A percentile compares a stretch with the other conserved stretches of the same genome.
phyloP scores from a whole-genome alignment of 2,113 vertebrate genomes.

The Chaetops frenatus region DNA sequence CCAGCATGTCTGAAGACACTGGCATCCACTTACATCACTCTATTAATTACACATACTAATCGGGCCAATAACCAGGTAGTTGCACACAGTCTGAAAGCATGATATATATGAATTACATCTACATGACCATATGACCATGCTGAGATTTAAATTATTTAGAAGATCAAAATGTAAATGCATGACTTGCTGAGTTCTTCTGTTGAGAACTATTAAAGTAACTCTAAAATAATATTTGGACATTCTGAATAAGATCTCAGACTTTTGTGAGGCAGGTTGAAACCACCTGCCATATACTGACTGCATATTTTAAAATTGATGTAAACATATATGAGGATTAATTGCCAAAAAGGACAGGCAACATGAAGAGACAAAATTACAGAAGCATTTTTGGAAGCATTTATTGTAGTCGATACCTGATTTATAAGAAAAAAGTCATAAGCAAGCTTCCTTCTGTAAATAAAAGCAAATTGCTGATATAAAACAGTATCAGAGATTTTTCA shows the following conservation, averaged over 20 bases:
- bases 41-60: background rate
- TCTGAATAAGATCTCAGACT: background rate
- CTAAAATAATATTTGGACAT: background rate
- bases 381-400: background rate
- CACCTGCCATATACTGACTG: background rate
- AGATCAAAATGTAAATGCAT: background rate
- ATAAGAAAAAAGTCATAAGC: background rate
- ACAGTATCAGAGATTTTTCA: background rate
- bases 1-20: background rate
- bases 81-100: background rate
- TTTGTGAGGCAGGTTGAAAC: background rate
- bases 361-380: background rate
- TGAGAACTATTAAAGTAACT: background rate
- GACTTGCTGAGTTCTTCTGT: background rate
- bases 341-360: background rate
- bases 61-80: background rate
- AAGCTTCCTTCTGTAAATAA: background rate
- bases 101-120: background rate
- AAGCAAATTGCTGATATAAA: background rate
- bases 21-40: background rate
- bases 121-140: background rate
- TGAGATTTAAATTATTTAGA: background rate
- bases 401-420: background rate
- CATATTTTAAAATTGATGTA: background rate
- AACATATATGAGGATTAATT: background rate